These are phyloP conservation scores for Psilopogon haemacephalus DNA, from an alignment of 2,113 vertebrate genomes.

Conservation along the genomic window DNA sequence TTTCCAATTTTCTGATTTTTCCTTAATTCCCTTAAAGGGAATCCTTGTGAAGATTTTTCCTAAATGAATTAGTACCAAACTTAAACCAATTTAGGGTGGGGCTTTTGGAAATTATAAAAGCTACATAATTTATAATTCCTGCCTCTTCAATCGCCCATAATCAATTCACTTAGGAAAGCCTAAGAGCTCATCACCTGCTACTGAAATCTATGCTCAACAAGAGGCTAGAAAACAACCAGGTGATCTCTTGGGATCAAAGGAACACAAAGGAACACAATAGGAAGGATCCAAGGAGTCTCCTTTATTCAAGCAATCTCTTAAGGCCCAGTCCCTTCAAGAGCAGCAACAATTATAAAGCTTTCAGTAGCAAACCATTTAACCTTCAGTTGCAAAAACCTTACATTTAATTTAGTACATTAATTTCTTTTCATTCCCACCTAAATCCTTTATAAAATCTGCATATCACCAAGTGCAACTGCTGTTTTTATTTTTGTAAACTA, in stretches of 20 bases:
- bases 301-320: neutral
- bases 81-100: no score
- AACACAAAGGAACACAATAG: neutral
- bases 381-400: fast-evolving
- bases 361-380: neutral
- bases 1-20: no score
- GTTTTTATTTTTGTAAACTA: neutral
- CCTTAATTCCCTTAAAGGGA: no score
- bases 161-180: no score
- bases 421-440: neutral
- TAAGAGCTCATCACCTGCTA: neutral
- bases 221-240: neutral
- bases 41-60: no score
- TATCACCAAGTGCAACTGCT: neutral
- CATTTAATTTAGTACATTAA: neutral
- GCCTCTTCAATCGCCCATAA: no score
- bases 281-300: neutral
- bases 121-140: no score
- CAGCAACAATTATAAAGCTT: neutral
- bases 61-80: no score
- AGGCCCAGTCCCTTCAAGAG: neutral
- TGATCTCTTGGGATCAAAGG: neutral
- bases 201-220: neutral
- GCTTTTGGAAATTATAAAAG: no score
- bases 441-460: neutral